A percentile compares a stretch with the other conserved stretches of the same genome.
Conservation (phyloP, 2,888 invertebrate species). For the Eudiplozoon nipponicum region DNA sequence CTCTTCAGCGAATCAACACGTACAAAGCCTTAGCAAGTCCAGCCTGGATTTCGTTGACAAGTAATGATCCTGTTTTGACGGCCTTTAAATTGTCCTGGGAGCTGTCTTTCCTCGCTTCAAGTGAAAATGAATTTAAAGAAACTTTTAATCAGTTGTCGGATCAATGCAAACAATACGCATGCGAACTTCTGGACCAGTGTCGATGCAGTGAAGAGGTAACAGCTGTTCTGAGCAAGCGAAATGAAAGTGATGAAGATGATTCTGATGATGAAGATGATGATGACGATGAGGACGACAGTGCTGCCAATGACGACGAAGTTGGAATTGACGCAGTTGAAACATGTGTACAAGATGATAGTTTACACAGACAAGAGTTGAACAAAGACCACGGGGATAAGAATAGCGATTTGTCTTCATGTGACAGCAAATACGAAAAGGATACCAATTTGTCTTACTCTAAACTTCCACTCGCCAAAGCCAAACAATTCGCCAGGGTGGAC, state of each 20-base stretch:
- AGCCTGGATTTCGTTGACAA: conserved; percentile 32
- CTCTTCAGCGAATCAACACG: conserved; percentile 30
- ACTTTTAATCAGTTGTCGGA: conserved; percentile 28
- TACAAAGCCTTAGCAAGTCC: conserved; percentile 32
- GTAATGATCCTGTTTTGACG: conserved; percentile 30
- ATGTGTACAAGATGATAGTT: too few species aligned
- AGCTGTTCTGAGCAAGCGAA: conserved; percentile 29
- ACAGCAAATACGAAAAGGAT: too few species aligned
- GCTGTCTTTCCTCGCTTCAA: conserved; percentile 28
- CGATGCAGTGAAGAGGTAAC: conserved; percentile 32
- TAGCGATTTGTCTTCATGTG: too few species aligned
- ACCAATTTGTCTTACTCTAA: too few species aligned
- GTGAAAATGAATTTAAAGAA: conserved; percentile 32
- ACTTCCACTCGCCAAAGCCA: too few species aligned
- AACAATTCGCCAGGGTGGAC: too few species aligned
- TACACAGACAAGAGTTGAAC: too few species aligned
- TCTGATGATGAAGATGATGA: conserved; percentile 22
- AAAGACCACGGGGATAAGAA: too few species aligned
- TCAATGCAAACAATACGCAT: conserved; percentile 32
- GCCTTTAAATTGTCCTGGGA: conserved; percentile 32
- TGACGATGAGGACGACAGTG: too few species aligned
- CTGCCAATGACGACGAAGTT: too few species aligned
- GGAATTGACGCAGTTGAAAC: too few species aligned
- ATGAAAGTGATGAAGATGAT: conserved; percentile 20
- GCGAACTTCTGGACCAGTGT: conserved; percentile 32